A percentile compares a stretch with the other conserved stretches of the same genome.
Evolutionary conservation across 2,113 vertebrate genomes (phyloP).

Genomic region (Ctenodactylus gundi): DNA sequence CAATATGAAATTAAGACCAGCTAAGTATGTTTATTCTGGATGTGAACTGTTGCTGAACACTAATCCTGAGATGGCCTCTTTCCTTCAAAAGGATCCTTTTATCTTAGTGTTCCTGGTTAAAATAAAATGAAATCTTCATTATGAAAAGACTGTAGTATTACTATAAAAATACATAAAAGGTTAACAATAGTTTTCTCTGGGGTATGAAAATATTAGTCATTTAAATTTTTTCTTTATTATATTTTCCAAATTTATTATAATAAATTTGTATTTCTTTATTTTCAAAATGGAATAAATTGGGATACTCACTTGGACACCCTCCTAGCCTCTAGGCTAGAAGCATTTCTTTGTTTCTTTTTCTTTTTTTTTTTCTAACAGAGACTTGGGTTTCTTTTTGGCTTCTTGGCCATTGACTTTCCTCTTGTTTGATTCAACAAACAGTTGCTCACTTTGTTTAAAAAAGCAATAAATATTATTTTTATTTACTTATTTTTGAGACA

Average conservation of each 20-base stretch:
- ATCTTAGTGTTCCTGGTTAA: not conserved
- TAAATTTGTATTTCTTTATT: not conserved
- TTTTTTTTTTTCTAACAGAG: too few relatives aligned
- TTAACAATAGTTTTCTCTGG: slow-evolving; percentile 7
- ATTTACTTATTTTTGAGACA: too few relatives aligned
- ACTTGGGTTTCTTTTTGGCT: too few relatives aligned
- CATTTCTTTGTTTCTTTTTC: too few relatives aligned
- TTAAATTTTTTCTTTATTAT: not conserved
- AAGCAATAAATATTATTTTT: not conserved
- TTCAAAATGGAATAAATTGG: too few relatives aligned
- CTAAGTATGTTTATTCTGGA: not conserved
- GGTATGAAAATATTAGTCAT: not conserved
- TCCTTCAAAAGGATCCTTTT: not conserved
- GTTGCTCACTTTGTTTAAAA: too few relatives aligned
- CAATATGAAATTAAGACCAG: not conserved
- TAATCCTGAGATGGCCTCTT: not conserved
- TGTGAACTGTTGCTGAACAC: not conserved
- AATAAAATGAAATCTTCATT: slow-evolving; percentile 7
- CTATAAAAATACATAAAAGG: not conserved
- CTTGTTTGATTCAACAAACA: too few relatives aligned
- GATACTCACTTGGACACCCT: too few relatives aligned
- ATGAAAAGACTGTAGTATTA: slow-evolving; percentile 18
- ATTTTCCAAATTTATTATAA: slow-evolving; percentile 40
- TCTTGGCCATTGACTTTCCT: too few relatives aligned
- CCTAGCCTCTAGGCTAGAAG: too few relatives aligned